Conservation (phyloP, 2,888 invertebrate genomes). For the Mesorhabditis spiculigera region DNA sequence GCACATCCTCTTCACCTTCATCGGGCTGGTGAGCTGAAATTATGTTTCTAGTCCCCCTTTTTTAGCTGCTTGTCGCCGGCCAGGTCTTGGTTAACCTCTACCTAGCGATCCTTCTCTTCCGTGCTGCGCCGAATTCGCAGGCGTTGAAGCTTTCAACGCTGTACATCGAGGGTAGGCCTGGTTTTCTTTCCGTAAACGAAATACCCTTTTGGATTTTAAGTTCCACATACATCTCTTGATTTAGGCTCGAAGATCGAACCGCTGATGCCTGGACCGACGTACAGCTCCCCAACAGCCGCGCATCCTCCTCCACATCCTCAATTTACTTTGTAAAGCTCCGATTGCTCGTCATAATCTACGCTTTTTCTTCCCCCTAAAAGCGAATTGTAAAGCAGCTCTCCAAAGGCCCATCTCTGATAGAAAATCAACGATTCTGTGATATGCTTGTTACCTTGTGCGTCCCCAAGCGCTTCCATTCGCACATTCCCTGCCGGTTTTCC, state of each 20-base stretch:
- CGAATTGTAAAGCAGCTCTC: no score
- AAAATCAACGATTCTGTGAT: no score
- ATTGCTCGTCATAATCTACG: no score
- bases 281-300: background rate
- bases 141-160: conserved; percentile 23
- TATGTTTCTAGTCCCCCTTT: background rate
- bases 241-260: conserved; percentile 3
- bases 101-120: conserved; percentile 31
- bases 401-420: no score
- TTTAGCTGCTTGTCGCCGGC: conserved; percentile 21
- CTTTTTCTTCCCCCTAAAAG: no score
- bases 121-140: conserved; percentile 40
- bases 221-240: no score
- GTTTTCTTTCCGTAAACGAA: background rate
- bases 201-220: no score
- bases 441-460: no score
- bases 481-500: no score
- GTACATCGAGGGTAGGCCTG: conserved; percentile 26
- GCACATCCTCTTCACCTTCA: conserved; percentile 29
- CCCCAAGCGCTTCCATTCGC: no score
- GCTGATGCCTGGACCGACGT: background rate
- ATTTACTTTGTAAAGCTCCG: background rate
- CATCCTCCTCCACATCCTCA: background rate
- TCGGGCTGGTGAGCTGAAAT: conserved; percentile 27
- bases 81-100: conserved; percentile 25